Evolutionary conservation across 2,797 vertebrate genomes (phyloP), one percentile per base, ranked within the genome.

Genomic region (Morus bassanus): DNA sequence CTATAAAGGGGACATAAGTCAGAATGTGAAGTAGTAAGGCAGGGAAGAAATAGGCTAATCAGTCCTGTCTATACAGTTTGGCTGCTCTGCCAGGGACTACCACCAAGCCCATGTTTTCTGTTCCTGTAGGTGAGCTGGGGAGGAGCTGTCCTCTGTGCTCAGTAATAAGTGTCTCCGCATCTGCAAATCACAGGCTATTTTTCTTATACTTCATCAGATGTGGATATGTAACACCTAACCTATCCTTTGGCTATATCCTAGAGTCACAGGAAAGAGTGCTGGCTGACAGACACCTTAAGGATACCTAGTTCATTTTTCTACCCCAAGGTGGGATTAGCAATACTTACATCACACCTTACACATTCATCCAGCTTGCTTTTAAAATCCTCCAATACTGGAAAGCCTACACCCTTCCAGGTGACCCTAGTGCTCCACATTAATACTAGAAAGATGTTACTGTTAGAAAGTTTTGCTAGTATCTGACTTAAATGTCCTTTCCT

Each of bases 1-100:
- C 89, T 93, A 63, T 83, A 95, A 95, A 93, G 74, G 54, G 70
- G 67, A 91, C 35, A 18, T 68, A 95, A 95, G 69, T 53, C 65
- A 76, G 65, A 95, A 81, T 17, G 39, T 4, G 65, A 91, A 92
- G 75, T 79, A 78, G 43, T 37, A 78, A 76, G 54, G 57, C 3
- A 2, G 43, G 11, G 28, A 33, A 92, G 78, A 85, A 94, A 89
- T 7, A 67, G 56, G 35, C 59, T 91, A 68, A 95, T 76, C 43
- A 33, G 53, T 43, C 28, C 45, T 77, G 45, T 70, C 91, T 83
- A 13, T 75, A 68, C 33, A 88, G 35, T 39, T 88, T 88, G 85
- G 73, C 57, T 88, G 68, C 37, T 80, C 21, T 85, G 50, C 28
- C 79, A 85, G 85, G 53, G 22, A 64, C 74, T 89, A 79, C 74